Base-by-base conservation (phyloP, 2,113 vertebrate genomes). In the Elephas maximus region DNA sequence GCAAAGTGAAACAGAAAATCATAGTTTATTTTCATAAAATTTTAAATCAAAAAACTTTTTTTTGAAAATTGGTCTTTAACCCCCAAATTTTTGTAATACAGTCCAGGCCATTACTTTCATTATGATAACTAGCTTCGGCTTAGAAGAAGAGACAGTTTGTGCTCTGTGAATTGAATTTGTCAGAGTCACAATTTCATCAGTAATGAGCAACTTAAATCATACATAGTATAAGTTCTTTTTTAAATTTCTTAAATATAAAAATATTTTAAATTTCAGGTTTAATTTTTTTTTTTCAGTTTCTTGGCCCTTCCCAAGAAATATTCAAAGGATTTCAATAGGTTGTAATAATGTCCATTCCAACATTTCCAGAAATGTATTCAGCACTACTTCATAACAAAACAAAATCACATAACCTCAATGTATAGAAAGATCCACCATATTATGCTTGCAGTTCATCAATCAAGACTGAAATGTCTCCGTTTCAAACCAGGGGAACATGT, bases 311-410 rank as follows among this genome's bases (percentile, higher is more conserved):
- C 26, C 0, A 23, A 96, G 44, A 88, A 77, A 53, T 33, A 60
- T 20, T 92, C 12, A 76, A 69, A 83, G 69, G 1, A 90, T 83
- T 94, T 95, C 62, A 87, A 83, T 44, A 45, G 3, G 14, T 74
- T 93, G 17, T 60, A 79, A 33, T 44, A 84, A 90, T 45, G 44
- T 84, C 53, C 80, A 88, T 57, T 2, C 9, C 28, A 67, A 67
- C 45, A 20, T 95, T 91, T 92, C 51, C 77, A 41, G 37, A 87
- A 80, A 83, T 44, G 21, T 26, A 41, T 69, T 88, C 86, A 93
- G 20, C 6, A 80, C 41, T 26, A 48, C 17, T 76, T 93, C 41
- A 88, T 30, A 93, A 71, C 63, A 84, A 89, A 95, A 57, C 33
- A 84, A 89, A 95, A 57, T 26, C 82, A 88, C 60, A 48, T 63